Percentiles rank a stretch among this genome's conserved stretches.
These are phyloP conservation scores for Leptura quadrifasciata DNA, from an alignment of 2,888 invertebrate species.

Conservation along the genomic window DNA sequence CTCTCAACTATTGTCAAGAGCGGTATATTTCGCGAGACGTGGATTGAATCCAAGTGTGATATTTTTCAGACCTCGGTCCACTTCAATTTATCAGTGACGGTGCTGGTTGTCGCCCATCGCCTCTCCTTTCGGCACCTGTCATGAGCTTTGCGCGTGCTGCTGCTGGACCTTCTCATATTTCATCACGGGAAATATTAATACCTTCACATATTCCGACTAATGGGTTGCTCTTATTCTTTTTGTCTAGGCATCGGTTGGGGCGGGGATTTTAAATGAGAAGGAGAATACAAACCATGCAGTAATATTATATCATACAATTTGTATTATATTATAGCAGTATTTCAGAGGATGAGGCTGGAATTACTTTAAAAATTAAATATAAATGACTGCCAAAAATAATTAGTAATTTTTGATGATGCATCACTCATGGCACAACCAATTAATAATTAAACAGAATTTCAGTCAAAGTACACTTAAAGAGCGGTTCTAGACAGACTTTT, in stretches of 20 bases:
- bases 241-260: background rate
- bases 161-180: constrained; percentile 69
- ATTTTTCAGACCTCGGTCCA: constrained; percentile 64
- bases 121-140: constrained; percentile 71
- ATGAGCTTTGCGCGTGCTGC: constrained; percentile 60
- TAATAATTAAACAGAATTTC: too few species aligned
- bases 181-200: constrained; percentile 68
- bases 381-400: too few species aligned
- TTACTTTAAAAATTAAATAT: too few species aligned
- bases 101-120: constrained; percentile 62
- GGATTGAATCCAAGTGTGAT: constrained; percentile 69
- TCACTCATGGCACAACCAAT: too few species aligned
- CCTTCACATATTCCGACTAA: constrained; percentile 45
- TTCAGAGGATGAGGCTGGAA: too few species aligned
- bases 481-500: too few species aligned
- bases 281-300: background rate
- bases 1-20: constrained; percentile 34
- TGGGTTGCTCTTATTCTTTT: constrained; percentile 34
- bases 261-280: background rate
- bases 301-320: background rate
- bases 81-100: constrained; percentile 72
- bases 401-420: too few species aligned
- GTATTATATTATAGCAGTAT: background rate
- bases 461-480: too few species aligned
- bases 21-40: constrained; percentile 64